Evolutionary conservation across 1,140 invertebrate species (phyloP), one percentile per base, ranked within the genome.

Genomic region (Diprion similis): DNA sequence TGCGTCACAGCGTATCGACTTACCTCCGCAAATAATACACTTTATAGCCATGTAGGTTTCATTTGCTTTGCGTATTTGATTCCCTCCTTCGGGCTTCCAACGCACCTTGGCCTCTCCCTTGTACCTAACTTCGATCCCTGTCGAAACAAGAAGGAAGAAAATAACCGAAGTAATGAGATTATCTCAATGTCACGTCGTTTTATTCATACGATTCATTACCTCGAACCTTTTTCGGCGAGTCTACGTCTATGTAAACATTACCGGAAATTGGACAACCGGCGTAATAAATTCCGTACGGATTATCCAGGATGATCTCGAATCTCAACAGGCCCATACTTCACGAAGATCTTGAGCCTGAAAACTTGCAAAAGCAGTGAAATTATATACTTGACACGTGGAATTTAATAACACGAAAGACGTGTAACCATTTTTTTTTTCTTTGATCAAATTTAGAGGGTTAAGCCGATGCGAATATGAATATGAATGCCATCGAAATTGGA

Each of bases 291-390:
- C 37, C 66, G 13, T 68, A 13, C 51, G 51, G 51, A 59, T 59
- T 59, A 18, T 68, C 19, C 11, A 68, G 66, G 66, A 68, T 18
- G 66, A 68, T 45, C 37, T 68, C 66, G 19, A 68, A 68, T 13
- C 66, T 11, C 19, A 11, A 19, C 18, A 68, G 13, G 17, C 66
- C 66, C 66, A 68, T 68, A 11, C n/a, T 6, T 59, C 51, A 4
- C 0, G 6, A 15, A 59, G 11, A 59, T 0, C 9, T 59, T 17
- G 9, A 59, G 3, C 9, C 51, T 59, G 51, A 59, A 59, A 37
- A 37, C 24, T 37, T 37, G 2, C 24, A 76, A 75, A 75, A 76
- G 59, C 75, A 73, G 73, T n/a, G 75, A 72, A 76, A 76, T 70
- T 75, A 70, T 66, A 75, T 76, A 66, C 51, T 68, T 64, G 64